These are phyloP conservation scores for Chydorus sphaericus DNA, from an alignment of 2,888 invertebrate genomes.

Conservation along the genomic window DNA sequence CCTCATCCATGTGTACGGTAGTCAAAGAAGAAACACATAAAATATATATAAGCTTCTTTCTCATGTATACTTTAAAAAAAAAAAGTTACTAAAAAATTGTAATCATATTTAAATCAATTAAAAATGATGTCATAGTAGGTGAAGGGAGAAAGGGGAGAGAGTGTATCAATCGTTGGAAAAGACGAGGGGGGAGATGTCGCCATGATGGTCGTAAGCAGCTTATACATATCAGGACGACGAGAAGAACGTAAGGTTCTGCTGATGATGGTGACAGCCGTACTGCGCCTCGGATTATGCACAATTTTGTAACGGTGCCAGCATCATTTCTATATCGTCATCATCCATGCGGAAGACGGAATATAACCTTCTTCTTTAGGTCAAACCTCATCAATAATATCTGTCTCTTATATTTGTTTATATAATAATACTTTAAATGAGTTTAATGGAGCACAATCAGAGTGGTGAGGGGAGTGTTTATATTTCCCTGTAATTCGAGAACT, in stretches of 20 bases:
- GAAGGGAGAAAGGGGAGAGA: not conserved
- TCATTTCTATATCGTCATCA: constrained; percentile 1
- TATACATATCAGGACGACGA: not conserved
- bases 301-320: constrained; percentile 6
- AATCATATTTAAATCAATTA: not conserved
- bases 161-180: not conserved
- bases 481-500: constrained; percentile 3
- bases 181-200: not conserved
- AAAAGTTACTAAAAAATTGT: not conserved
- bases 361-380: too few species aligned
- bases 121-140: not conserved
- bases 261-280: not conserved
- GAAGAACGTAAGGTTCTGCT: too few species aligned
- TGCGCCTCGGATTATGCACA: not conserved
- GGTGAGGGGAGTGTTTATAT: not conserved
- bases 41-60: not conserved
- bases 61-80: not conserved
- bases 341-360: too few species aligned
- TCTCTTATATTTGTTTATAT: too few species aligned
- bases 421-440: too few species aligned
- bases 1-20: not conserved
- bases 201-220: constrained; percentile 1
- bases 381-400: too few species aligned
- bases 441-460: not conserved
- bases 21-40: not conserved